These are phyloP conservation scores for Berghia stephanieae DNA, from an alignment of 1,140 invertebrate genomes.

Conservation along the genomic window DNA sequence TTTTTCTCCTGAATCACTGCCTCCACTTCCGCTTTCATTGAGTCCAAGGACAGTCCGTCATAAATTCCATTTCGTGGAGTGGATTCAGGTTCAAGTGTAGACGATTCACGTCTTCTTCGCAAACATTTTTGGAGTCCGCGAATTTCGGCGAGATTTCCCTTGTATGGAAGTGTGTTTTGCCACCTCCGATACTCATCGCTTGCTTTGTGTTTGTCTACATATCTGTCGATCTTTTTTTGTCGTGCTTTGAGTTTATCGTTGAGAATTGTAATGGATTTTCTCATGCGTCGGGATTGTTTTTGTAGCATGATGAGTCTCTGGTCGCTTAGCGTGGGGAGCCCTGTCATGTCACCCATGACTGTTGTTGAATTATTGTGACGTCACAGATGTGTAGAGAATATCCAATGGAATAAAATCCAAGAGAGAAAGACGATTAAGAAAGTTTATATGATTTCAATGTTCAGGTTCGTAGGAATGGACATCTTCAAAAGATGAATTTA, in stretches of 20 bases:
- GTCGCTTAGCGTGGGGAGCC: constrained; percentile 38
- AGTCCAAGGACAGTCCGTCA: constrained; percentile 24
- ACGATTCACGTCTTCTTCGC: constrained; percentile 35
- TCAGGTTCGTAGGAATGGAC: too few species aligned
- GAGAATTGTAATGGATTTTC: constrained; percentile 34
- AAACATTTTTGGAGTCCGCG: constrained; percentile 42
- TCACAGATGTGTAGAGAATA: too few species aligned
- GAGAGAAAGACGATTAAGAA: too few species aligned
- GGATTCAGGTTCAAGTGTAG: constrained; percentile 31
- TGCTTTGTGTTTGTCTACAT: constrained; percentile 35
- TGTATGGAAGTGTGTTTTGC: constrained; percentile 31
- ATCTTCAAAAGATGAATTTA: too few species aligned
- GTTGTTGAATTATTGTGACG: too few species aligned
- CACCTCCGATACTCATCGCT: constrained; percentile 29
- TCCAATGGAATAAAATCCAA: too few species aligned
- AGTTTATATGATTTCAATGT: too few species aligned
- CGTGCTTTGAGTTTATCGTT: constrained; percentile 41
- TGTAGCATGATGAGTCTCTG: constrained; percentile 34
- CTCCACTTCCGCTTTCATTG: constrained; percentile 30
- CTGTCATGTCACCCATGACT: constrained; percentile 31
- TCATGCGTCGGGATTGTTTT: constrained; percentile 37
- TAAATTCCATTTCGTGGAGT: constrained; percentile 37
- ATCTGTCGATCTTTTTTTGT: constrained; percentile 24
- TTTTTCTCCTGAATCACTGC: constrained; percentile 28
- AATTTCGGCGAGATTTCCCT: constrained; percentile 38